Base-by-base conservation (phyloP, 1,140 invertebrate species). In the Formica selysi region DNA sequence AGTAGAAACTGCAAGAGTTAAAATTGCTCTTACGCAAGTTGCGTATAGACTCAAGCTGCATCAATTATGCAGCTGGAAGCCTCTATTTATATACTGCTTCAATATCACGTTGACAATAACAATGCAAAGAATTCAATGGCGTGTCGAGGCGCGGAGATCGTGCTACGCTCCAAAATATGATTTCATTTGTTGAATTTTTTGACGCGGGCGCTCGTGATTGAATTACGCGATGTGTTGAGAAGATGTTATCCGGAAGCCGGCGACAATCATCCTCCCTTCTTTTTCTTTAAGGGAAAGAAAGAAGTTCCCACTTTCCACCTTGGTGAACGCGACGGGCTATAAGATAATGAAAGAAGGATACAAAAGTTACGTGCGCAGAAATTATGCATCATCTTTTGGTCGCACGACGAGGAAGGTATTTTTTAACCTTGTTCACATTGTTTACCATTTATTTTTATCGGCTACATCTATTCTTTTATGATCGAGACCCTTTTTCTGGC, bases 331-430 rank as follows among this genome's bases (percentile, higher is more conserved):
- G 32, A 67, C 65, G 38, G 36, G 36, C 79, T 81, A 73, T 81
- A 81, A 81, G 79, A 81, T 81, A 81, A 81, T 81, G 38, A 73
- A 19, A 61, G 3, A 81, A 36, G 44, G 26, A 81, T 44, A 22
- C 36, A 41, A 71, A 67, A 68, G 76, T 80, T 80, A 67, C n/a
- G 19, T 44, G 22, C 26, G 65, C 65, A 36, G 41, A 16, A 81
- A 81, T 81, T 81, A 81, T 81, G 51, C 11, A 81, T 81, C 26
- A 38, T 81, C n/a, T 26, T 81, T 59, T 70, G 13, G 76, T 54
- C 22, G 32, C 7, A n/a, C 13, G 26, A 44, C 22, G 36, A 32
- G 13, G 29, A 54, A 68, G 4, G 44, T 73, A 73, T 81, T 73
- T 73, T 71, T 8, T 38, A 81, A 81, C 36, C 19, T 81, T 81